Evolutionary conservation across 2,113 vertebrate genomes (phyloP).

Genomic region (Bambusicola thoracicus): DNA sequence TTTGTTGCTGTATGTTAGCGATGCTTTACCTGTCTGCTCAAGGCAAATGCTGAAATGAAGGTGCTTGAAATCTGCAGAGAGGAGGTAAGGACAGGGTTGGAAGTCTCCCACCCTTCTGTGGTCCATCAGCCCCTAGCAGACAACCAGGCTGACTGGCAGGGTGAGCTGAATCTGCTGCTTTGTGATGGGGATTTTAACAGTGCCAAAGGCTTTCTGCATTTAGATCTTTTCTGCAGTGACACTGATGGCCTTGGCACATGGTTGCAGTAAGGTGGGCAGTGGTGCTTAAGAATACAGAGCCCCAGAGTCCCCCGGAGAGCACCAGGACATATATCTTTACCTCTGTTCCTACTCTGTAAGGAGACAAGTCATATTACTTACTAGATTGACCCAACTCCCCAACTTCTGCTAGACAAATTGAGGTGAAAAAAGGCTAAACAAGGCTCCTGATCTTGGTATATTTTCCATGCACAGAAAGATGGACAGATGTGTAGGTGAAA

Average conservation of each 20-base stretch:
- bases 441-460: neutral
- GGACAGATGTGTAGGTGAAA: neutral
- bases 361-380: neutral
- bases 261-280: neutral
- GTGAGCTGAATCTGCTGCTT: neutral
- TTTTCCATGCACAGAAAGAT: neutral
- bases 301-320: neutral
- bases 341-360: neutral
- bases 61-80: neutral
- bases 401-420: neutral
- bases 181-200: neutral
- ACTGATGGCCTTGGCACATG: neutral
- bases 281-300: neutral
- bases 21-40: neutral
- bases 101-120: accelerated
- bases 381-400: neutral
- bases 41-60: neutral
- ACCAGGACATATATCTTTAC: neutral
- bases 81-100: accelerated
- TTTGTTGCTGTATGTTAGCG: accelerated
- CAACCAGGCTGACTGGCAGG: neutral
- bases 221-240: neutral
- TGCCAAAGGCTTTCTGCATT: neutral
- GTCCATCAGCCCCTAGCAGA: neutral
- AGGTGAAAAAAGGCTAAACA: neutral